Percentiles rank a stretch among this genome's conserved stretches.
These are phyloP conservation scores for Fragum whitleyi DNA, from an alignment of 2,888 invertebrate species.

Conservation along the genomic window DNA sequence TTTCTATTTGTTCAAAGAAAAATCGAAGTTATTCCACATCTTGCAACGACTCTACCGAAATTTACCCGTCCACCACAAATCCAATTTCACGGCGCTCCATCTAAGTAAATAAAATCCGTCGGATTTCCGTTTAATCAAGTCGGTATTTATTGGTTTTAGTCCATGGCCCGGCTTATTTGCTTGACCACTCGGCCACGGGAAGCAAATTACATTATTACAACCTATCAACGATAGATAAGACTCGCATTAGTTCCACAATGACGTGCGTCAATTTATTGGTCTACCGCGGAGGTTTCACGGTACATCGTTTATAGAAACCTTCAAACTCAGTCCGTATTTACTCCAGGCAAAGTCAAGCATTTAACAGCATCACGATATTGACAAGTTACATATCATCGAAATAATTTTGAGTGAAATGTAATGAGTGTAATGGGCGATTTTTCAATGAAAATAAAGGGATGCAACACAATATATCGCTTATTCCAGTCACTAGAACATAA, in stretches of 20 bases:
- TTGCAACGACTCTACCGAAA: background rate
- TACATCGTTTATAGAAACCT: background rate
- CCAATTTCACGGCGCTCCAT: conserved; percentile 20
- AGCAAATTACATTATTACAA: conserved; percentile 26
- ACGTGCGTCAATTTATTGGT: background rate
- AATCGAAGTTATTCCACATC: too few relatives aligned
- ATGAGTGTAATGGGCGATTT: too few relatives aligned
- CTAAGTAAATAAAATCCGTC: conserved; percentile 21
- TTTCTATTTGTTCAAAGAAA: too few relatives aligned
- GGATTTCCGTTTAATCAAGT: conserved; percentile 29
- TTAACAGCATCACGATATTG: too few relatives aligned
- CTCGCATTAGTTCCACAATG: background rate
- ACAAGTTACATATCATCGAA: too few relatives aligned
- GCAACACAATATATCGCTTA: too few relatives aligned
- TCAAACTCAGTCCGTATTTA: background rate
- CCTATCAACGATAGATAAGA: conserved; percentile 16
- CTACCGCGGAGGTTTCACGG: background rate
- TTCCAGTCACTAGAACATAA: too few relatives aligned
- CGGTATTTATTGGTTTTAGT: conserved; percentile 22
- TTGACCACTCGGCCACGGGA: conserved; percentile 15
- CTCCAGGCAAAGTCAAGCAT: too few relatives aligned
- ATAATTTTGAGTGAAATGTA: too few relatives aligned
- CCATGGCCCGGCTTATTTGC: conserved; percentile 20
- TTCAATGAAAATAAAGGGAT: too few relatives aligned
- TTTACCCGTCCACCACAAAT: conserved; percentile 14